Base-by-base conservation (phyloP, 2,888 invertebrate genomes). In the Drosophila rubida region DNA sequence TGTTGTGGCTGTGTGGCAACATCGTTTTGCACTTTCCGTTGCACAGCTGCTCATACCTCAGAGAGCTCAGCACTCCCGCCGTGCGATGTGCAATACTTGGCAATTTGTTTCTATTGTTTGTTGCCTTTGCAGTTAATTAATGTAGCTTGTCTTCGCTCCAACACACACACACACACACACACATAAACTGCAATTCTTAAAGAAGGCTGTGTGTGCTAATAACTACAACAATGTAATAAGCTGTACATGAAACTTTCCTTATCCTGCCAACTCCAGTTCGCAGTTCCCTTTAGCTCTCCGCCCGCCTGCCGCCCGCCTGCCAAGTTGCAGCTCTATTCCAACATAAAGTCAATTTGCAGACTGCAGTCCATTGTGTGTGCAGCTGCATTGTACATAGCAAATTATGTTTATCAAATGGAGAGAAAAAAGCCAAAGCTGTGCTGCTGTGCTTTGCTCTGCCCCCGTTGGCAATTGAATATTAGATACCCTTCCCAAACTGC, bases 321-420 rank as follows among this genome's bases (percentile, higher is more conserved):
- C n/a, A n/a, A n/a, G n/a, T n/a, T n/a, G n/a, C n/a, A n/a, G 8
- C 35, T 35, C 30, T 51, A 32, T 59, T 57, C 37, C 45, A 54
- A 42, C 65, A 54, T 30, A 69, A 75, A 75, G 64, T 73, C 73
- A 73, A 73, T 73, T 73, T 73, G 63, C 55, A 59, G 66, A 46
- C 51, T 45, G 57, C 22, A 66, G 57, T 60, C 62, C 55, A 77
- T 72, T 74, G 73, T 72, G 55, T 45, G 49, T 72, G 53, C 77
- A 59, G 67, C 59, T 62, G 61, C 61, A 75, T 75, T 75, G 75
- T 69, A 46, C 60, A 75, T 53, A 37, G 64, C 41, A 60, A 64
- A 69, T 64, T 75, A 64, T 75, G 75, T 75, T 73, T 61, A 75
- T 64, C 44, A 60, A 63, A 57, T 48, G 39, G 11, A 37, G 45